Evolutionary conservation across 2,113 vertebrate genomes (phyloP), one percentile per base, ranked within the genome.

Genomic region (Pluvianellus socialis): DNA sequence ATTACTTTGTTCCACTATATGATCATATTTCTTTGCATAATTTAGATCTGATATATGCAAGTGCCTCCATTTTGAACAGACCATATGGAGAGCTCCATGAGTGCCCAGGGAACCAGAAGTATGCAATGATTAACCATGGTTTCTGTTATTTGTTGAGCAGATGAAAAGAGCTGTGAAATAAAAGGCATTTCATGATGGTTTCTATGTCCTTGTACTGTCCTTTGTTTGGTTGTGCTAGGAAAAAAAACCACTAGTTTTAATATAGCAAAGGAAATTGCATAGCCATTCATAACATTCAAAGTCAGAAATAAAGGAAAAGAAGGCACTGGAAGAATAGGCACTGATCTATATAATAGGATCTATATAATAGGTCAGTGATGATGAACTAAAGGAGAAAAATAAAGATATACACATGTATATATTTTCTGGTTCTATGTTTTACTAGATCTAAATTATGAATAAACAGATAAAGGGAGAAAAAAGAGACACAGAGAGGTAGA

Each of bases 51-150:
- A 97, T 98, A 75, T 98, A 97, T 97, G 88, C 93, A 66, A 88
- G 92, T 94, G 47, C 95, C 94, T 96, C 95, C 62, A 33, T 97
- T 98, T 97, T 96, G 94, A 97, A 72, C 94, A 98, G 97, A 95
- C 93, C 97, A 97, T 98, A 98, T 97, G 98, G 97, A 97, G 96
- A 97, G 65, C 94, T 96, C 94, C 97, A 98, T 7, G 96, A 98
- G 97, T 88, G 91, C 88, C 97, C 96, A 95, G 97, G 98, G 98
- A 98, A 82, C 97, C 72, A 90, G 90, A 84, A 96, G 86, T 94
- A 73, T 55, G 88, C 42, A 79, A 88, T 94, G 97, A 98, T 98
- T 97, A 98, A 97, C 97, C 84, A 28, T 79, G 96, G 81, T 88
- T 95, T 97, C 93, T 93, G 97, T 96, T 97, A 94, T 97, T 97